A percentile compares a stretch with the other conserved stretches of the same genome.
Evolutionary conservation across 2,797 vertebrate species (phyloP).

Genomic region (Lepilemur septentrionalis): DNA sequence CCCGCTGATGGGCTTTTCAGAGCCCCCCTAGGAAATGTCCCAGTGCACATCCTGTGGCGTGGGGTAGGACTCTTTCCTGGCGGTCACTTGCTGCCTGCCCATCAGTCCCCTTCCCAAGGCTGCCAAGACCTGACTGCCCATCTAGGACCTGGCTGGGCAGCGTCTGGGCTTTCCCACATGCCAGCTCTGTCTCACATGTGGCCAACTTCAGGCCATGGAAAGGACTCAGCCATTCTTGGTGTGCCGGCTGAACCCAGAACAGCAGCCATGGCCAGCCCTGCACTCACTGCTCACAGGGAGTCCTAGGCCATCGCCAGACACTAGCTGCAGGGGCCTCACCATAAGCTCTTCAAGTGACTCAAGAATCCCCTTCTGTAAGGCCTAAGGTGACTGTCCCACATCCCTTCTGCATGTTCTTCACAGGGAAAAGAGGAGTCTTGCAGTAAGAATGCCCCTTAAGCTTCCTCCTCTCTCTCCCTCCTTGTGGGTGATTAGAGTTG

Average conservation of each 20-base stretch:
- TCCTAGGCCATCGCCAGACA: not conserved
- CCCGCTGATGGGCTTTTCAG: not conserved
- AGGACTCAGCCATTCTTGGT: not conserved
- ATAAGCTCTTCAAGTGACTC: not conserved
- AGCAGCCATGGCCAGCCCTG: not conserved
- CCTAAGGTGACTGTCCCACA: not conserved
- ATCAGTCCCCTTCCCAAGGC: too few species aligned
- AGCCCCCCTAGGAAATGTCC: not conserved
- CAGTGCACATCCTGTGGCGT: not conserved
- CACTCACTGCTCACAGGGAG: accelerated
- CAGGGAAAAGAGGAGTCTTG: not conserved
- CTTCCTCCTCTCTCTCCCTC: not conserved
- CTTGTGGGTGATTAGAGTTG: not conserved
- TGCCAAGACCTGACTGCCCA: not conserved
- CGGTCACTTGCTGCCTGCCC: not conserved
- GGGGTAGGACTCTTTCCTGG: not conserved
- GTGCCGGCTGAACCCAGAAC: not conserved
- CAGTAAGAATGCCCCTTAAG: not conserved
- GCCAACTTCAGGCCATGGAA: not conserved
- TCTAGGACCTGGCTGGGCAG: not conserved
- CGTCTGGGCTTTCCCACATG: not conserved
- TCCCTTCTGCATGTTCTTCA: not conserved
- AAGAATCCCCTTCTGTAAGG: not conserved
- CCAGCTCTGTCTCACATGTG: not conserved
- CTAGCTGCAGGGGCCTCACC: not conserved